phyloP scores from a whole-genome alignment of 2,113 vertebrate genomes.

The Apodemus speciosus region DNA sequence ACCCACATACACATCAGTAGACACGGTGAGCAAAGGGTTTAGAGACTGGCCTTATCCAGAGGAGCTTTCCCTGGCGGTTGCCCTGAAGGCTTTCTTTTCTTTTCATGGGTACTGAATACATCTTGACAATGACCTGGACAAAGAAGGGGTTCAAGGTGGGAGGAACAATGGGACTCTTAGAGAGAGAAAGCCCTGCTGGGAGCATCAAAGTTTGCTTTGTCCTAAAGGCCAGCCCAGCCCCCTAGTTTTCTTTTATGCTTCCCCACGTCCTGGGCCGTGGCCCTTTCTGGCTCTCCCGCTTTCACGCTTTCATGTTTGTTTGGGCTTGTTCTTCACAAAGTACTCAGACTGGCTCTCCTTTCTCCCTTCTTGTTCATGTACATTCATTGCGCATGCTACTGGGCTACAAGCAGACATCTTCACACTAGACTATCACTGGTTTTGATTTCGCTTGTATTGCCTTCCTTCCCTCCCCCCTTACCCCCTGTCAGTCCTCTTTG shows the following conservation, averaged over 20 bases:
- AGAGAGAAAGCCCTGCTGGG: background rate
- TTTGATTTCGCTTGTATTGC: background rate
- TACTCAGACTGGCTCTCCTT: background rate
- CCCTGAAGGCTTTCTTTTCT: background rate
- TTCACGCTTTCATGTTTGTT: background rate
- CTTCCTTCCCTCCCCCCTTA: background rate
- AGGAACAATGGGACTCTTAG: background rate
- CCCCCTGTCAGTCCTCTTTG: background rate
- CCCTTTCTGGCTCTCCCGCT: background rate
- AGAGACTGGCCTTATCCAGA: background rate
- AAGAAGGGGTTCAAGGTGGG: background rate
- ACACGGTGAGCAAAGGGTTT: background rate
- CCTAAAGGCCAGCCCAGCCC: background rate
- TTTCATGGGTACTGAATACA: background rate
- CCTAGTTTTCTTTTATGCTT: background rate
- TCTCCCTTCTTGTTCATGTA: background rate
- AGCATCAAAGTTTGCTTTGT: background rate
- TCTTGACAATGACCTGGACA: background rate
- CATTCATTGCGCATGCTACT: background rate
- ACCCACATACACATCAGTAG: background rate
- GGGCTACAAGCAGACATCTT: background rate
- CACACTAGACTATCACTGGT: background rate
- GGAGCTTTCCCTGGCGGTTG: background rate
- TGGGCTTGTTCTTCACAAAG: background rate
- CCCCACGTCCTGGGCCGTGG: rapidly evolving